These are phyloP conservation scores for Microcebus griseorufus DNA, from an alignment of 2,113 vertebrate genomes.

Conservation along the genomic window DNA sequence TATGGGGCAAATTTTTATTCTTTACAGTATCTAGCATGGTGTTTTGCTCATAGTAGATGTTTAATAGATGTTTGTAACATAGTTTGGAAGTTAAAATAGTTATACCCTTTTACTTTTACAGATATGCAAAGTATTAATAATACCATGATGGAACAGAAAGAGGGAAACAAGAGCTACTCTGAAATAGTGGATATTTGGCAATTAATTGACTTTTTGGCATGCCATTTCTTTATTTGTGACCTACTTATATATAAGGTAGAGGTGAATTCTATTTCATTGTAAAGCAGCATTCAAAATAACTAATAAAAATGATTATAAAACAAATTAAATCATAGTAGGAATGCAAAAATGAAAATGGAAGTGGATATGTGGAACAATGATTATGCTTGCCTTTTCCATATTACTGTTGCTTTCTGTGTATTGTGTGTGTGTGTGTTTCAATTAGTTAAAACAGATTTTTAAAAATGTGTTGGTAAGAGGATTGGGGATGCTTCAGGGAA, in stretches of 20 bases:
- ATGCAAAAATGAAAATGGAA: neutral
- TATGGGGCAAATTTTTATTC: neutral
- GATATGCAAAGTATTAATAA: neutral
- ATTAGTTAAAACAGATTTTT: neutral
- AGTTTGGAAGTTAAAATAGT: neutral
- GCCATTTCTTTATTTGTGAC: neutral
- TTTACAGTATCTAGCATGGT: neutral
- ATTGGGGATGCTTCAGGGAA: neutral
- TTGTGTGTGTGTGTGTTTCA: neutral
- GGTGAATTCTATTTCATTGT: neutral
- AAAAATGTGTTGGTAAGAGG: neutral
- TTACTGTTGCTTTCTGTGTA: neutral
- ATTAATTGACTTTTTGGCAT: neutral
- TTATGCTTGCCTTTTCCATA: neutral
- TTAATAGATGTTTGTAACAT: slow-evolving; percentile 27
- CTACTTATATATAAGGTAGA: neutral
- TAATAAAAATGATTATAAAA: neutral
- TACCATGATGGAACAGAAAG: neutral
- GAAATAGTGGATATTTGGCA: neutral
- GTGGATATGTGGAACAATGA: neutral
- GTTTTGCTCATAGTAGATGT: neutral
- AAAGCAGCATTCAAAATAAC: slow-evolving; percentile 38
- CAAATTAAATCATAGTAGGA: neutral
- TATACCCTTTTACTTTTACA: slow-evolving; percentile 1
- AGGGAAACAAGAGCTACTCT: neutral